A percentile compares a stretch with the other conserved stretches of the same genome.
Conservation (phyloP, 2,113 vertebrate species). For the Oreocharis arfaki region DNA sequence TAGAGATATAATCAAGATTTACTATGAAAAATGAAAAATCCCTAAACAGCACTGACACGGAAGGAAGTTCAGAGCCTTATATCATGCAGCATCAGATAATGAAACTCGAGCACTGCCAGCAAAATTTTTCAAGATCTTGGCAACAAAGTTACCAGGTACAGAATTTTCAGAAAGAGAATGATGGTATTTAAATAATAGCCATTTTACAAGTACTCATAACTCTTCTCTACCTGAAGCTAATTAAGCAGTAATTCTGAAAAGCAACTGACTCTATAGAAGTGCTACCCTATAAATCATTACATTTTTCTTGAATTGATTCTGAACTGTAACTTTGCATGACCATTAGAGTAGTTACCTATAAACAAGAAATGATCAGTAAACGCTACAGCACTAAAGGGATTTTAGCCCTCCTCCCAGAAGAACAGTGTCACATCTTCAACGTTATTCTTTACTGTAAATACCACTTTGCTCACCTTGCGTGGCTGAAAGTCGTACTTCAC, state of each 20-base stretch:
- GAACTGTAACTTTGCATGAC: neutral
- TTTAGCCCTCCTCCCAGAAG: neutral
- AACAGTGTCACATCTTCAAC: neutral
- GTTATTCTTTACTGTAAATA: neutral
- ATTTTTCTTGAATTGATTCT: neutral
- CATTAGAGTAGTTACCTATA: neutral
- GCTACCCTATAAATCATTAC: neutral
- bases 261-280: neutral
- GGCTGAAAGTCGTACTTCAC: slow-evolving; percentile 98
- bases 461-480: slow-evolving; percentile 81
- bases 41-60: neutral
- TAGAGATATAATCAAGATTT: neutral
- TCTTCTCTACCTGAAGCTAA: neutral
- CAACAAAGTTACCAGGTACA: neutral
- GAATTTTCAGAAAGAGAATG: neutral
- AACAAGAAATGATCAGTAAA: neutral
- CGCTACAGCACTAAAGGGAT: neutral
- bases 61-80: neutral
- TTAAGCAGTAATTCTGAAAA: neutral
- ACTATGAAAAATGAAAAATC: neutral
- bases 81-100: neutral
- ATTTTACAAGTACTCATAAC: neutral
- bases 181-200: neutral
- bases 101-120: neutral
- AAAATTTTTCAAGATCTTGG: neutral